Base-by-base conservation (phyloP, 1,140 invertebrate genomes). In the Rhagoletis pomonella region DNA sequence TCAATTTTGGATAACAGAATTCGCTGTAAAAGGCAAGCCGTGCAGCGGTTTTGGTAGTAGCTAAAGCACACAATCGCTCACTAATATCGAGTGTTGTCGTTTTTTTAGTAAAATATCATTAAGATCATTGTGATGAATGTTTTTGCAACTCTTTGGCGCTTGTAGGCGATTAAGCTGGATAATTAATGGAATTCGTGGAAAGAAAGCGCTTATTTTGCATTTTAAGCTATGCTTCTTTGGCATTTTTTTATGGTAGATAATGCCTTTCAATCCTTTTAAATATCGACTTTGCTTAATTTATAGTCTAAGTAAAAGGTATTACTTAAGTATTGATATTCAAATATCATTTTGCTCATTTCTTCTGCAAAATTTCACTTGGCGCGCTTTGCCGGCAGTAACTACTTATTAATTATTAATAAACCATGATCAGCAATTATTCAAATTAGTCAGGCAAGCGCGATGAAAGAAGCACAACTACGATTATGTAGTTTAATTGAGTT, bases 131-230 rank as follows among this genome's bases (percentile, higher is more conserved):
- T 42, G 65, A 67, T 29, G 42, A 7, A 67, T 67, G 12, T 5
- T 73, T 73, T 10, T 73, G 67, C 3, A 42, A n/a, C 39, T 73
- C 14, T 73, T 42, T 73, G 44, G 50, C 67, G 67, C 6, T 10
- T 67, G 10, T 47, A 73, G 9, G 5, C 39, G 42, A 73, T 47
- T 44, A 17, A 4, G 6, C 4, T 42, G 14, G 10, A 73, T 69
- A 69, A 69, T 73, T 47, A 73, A 73, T 39, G n/a, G 67, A 69
- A n/a, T 12, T 44, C n/a, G 47, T 44, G 44, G 67, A 12, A 44
- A 73, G 17, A 44, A 44, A n/a, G 42, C 42, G 10, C 42, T 73
- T 6, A 44, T 73, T 4, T 65, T 65, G 1, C 4, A 14, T 62
- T 19, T 64, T 19, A 67, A 67, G 29, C 62, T 59, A 59, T 59